Conservation (phyloP, 1,140 invertebrate genomes). For the Arion vulgaris region DNA sequence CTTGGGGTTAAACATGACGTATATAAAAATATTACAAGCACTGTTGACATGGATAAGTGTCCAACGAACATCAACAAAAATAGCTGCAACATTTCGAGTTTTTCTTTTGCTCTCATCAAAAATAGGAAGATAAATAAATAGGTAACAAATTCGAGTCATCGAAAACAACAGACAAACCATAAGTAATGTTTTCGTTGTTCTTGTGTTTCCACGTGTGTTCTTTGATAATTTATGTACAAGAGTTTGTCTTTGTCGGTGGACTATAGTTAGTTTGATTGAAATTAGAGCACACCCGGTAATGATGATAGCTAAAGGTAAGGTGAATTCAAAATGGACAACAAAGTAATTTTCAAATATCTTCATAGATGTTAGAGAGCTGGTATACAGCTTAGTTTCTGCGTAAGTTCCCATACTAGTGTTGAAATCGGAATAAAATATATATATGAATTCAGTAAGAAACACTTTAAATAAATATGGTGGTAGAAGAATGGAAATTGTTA, state of each 20-base stretch:
- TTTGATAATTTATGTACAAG: neutral
- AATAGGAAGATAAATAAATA: neutral
- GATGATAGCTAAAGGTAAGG: neutral
- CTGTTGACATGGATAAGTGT: neutral
- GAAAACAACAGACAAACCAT: slow-evolving; percentile 5
- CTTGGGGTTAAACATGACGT: neutral
- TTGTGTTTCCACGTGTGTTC: neutral
- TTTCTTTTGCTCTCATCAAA: neutral
- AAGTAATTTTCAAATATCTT: neutral
- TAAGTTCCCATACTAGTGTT: neutral
- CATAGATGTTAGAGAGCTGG: neutral
- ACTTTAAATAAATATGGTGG: neutral
- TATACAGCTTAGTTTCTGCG: neutral
- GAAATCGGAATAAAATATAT: neutral
- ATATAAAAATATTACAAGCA: neutral
- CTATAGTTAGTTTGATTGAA: neutral
- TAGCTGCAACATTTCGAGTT: neutral
- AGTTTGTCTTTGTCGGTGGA: neutral
- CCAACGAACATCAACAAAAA: neutral
- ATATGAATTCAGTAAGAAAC: neutral
- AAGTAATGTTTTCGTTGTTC: neutral
- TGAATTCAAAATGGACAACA: neutral
- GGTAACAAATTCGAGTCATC: neutral
- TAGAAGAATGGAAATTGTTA: neutral
- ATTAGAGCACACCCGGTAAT: neutral